Percentiles rank a stretch among this genome's conserved stretches.
phyloP scores from a whole-genome alignment of 35 echinoderm and acorn worm genomes.

The Amphiura filiformis region DNA sequence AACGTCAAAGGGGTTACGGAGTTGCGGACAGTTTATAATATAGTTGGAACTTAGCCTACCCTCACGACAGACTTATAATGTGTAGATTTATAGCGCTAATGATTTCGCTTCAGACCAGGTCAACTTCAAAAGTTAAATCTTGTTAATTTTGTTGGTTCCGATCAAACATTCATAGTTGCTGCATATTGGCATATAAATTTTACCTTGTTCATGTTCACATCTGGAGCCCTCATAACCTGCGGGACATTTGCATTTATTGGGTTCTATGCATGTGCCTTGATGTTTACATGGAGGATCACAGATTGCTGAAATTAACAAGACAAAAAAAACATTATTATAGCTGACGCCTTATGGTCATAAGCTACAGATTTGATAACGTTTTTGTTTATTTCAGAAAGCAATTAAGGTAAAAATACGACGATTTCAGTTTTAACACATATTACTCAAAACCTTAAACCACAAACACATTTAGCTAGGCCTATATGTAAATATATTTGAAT shows the following conservation, averaged over 20 bases:
- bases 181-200: background rate
- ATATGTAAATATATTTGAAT: too few relatives aligned
- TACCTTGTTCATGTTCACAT: conserved; percentile 46
- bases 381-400: background rate
- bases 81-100: background rate
- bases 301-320: conserved; percentile 36
- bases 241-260: conserved; percentile 47
- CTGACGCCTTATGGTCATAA: too few relatives aligned
- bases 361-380: too few relatives aligned
- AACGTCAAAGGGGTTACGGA: too few relatives aligned
- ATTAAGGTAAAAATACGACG: background rate
- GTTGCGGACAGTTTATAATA: too few relatives aligned
- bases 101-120: background rate
- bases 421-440: background rate
- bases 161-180: background rate
- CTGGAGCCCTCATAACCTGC: conserved; percentile 50
- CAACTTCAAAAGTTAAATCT: background rate
- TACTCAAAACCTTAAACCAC: background rate
- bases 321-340: too few relatives aligned
- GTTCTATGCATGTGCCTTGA: conserved; percentile 58
- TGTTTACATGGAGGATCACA: conserved; percentile 48
- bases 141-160: background rate
- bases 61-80: too few relatives aligned
- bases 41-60: too few relatives aligned
- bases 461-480: too few relatives aligned